These are phyloP conservation scores for Fratercula arctica DNA, from an alignment of 2,797 vertebrate genomes.

Conservation along the genomic window DNA sequence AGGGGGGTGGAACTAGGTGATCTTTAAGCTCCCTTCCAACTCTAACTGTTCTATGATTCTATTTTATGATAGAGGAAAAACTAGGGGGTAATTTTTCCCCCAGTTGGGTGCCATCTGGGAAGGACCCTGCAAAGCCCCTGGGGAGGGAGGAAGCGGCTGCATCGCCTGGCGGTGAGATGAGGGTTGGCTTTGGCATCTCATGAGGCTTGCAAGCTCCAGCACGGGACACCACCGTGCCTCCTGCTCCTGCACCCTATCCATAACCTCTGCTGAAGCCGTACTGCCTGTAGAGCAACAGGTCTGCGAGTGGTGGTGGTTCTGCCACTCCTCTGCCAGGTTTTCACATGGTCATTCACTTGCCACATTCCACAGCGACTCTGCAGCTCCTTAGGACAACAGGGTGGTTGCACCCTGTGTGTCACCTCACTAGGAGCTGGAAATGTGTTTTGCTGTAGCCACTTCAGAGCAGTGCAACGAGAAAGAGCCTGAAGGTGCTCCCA, in stretches of 20 bases:
- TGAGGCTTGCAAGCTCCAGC: not conserved
- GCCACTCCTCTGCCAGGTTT: not conserved
- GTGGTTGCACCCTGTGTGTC: not conserved
- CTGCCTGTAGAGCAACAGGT: not conserved
- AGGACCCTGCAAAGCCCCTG: not conserved
- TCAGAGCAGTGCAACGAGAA: not conserved
- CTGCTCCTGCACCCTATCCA: not conserved
- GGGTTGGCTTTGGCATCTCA: not conserved
- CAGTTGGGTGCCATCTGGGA: not conserved
- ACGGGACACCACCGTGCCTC: rapidly evolving
- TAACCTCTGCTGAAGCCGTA: not conserved
- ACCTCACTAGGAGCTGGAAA: not conserved
- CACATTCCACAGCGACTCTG: not conserved
- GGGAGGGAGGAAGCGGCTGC: not conserved
- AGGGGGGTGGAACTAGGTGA: not conserved
- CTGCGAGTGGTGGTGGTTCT: not conserved
- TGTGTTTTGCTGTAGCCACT: not conserved
- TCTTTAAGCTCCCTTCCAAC: not conserved
- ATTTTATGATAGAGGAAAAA: not conserved
- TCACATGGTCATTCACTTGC: not conserved
- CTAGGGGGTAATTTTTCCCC: too few relatives aligned
- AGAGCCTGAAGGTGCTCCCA: not conserved
- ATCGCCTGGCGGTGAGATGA: not conserved
- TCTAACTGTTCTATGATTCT: not conserved
- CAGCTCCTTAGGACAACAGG: not conserved